Evolutionary conservation across 2,113 vertebrate species (phyloP).

Genomic region (Chloroceryle aenea): DNA sequence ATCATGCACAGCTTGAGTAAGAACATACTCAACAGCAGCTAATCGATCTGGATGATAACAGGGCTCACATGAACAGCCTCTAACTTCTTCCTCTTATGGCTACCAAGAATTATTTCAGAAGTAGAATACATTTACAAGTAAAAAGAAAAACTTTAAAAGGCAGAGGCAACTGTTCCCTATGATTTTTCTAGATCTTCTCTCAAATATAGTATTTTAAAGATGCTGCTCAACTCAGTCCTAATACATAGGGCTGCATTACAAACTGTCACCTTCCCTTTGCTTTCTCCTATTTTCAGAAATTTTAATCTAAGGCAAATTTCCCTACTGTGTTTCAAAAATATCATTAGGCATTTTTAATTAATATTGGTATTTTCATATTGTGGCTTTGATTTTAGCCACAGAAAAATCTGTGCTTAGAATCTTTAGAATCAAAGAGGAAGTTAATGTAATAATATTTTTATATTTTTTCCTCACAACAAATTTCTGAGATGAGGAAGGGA

Average conservation of each 20-base stretch:
- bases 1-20: neutral
- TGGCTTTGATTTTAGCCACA: neutral
- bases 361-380: neutral
- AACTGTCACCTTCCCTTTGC: neutral
- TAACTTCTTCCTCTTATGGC: neutral
- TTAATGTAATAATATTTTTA: neutral
- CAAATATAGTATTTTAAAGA: neutral
- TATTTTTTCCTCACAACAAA: neutral
- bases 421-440: neutral
- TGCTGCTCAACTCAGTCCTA: neutral
- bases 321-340: neutral
- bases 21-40: neutral
- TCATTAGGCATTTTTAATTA: neutral
- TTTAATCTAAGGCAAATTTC: neutral
- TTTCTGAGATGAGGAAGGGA: neutral
- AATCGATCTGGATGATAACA: accelerated
- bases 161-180: accelerated
- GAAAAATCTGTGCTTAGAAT: neutral
- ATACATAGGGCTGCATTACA: neutral
- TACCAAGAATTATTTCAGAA: neutral
- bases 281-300: neutral
- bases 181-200: neutral
- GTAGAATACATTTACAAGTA: neutral
- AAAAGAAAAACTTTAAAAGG: neutral
- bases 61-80: neutral